Percentiles rank a stretch among this genome's conserved stretches.
Conservation (phyloP, 2,797 vertebrate genomes). For the Echiichthys vipera region DNA sequence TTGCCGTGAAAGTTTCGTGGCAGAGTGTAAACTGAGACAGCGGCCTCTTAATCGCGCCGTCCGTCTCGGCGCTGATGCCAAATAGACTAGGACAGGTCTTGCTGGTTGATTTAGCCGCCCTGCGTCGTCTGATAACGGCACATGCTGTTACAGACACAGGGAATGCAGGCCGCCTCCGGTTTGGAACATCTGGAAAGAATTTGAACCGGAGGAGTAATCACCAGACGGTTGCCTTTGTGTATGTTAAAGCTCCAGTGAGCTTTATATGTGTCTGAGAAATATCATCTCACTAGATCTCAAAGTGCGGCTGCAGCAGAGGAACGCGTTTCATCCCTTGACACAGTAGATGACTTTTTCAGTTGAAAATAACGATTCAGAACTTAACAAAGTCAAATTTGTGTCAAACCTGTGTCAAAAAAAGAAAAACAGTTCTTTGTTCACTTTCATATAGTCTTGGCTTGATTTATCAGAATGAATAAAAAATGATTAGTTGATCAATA, state of each 20-base stretch:
- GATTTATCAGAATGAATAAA: not conserved
- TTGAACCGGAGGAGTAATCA: conserved; percentile 20
- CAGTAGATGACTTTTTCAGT: not conserved
- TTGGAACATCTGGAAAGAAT: conserved; percentile 55
- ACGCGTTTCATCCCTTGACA: not conserved
- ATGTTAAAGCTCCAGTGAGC: conserved; percentile 2
- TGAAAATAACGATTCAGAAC: not conserved
- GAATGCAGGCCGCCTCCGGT: conserved; percentile 11
- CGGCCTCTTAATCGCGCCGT: conserved; percentile 43
- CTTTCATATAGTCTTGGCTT: not conserved
- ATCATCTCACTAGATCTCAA: not conserved
- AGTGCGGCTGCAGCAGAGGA: not conserved
- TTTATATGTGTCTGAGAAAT: conserved; percentile 5
- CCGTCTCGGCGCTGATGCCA: conserved; percentile 31
- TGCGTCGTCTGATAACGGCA: conserved; percentile 25
- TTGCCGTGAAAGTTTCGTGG: conserved; percentile 51
- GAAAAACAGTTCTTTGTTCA: not conserved
- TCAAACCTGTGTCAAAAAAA: not conserved
- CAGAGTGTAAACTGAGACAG: conserved; percentile 43
- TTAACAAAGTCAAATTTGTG: not conserved
- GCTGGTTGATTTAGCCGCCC: conserved; percentile 50
- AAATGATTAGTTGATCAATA: not conserved
- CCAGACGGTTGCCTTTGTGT: conserved; percentile 9
- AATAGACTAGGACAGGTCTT: conserved; percentile 47
- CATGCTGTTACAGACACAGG: conserved; percentile 41